These are phyloP conservation scores for Temnopleurus reevesii DNA, from an alignment of 53 echinoderm and acorn worm genomes.

Conservation along the genomic window DNA sequence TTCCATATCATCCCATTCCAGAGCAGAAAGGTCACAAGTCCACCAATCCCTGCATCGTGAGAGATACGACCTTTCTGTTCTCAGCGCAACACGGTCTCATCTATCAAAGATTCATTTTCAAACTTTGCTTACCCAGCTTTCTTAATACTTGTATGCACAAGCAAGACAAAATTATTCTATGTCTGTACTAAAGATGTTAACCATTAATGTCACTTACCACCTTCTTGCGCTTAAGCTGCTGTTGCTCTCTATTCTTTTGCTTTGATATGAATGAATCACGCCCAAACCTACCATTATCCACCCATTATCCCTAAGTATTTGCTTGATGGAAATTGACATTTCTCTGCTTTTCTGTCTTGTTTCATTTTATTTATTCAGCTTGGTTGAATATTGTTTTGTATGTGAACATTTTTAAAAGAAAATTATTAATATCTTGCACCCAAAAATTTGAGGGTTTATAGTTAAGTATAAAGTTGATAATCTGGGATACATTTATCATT, in stretches of 20 bases:
- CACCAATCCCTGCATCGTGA: neutral
- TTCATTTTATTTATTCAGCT: neutral
- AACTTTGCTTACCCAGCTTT: neutral
- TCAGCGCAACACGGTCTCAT: neutral
- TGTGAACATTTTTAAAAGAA: too few relatives aligned
- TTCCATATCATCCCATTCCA: neutral
- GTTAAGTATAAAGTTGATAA: too few relatives aligned
- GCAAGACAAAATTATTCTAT: neutral
- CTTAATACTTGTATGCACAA: conserved; percentile 7
- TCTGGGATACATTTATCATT: too few relatives aligned
- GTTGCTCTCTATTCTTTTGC: neutral
- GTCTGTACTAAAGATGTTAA: neutral
- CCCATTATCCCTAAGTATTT: neutral
- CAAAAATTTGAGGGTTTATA: too few relatives aligned
- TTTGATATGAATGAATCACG: neutral
- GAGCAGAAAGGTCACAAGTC: conserved; percentile 36
- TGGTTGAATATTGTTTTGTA: neutral
- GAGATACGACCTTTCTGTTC: conserved; percentile 40
- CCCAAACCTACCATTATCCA: neutral
- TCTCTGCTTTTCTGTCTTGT: neutral
- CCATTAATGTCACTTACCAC: neutral
- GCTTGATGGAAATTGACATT: neutral
- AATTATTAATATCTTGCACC: too few relatives aligned
- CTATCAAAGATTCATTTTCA: neutral
- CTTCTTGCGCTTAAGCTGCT: neutral